Evolutionary conservation across 2,797 vertebrate species (phyloP).

Genomic region (Myotis vivesi): DNA sequence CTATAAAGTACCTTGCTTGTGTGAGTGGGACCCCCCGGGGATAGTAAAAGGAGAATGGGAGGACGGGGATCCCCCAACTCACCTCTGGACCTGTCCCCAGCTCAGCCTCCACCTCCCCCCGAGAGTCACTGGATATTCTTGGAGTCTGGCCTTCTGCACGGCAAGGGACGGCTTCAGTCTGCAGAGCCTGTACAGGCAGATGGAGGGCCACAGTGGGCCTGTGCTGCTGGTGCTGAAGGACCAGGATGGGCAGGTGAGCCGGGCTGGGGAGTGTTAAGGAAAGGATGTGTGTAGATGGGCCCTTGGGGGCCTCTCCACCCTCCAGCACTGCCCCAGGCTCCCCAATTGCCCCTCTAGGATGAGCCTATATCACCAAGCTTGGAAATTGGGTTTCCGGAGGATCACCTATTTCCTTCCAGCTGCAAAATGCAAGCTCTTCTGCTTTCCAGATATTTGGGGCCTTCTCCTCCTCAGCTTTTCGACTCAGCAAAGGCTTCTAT

Average conservation of each 20-base stretch:
- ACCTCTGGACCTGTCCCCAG: conserved; percentile 55
- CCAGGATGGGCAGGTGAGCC: conserved; percentile 76
- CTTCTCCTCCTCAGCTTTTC: conserved; percentile 80
- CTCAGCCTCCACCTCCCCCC: conserved; percentile 78
- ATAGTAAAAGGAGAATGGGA: not conserved
- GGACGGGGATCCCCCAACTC: fast-evolving
- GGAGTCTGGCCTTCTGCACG: conserved; percentile 78
- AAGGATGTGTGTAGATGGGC: too few species aligned
- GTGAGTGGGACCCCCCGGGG: not conserved
- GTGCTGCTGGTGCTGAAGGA: conserved; percentile 80
- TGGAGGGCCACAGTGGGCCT: conserved; percentile 60
- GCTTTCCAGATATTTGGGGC: conserved; percentile 81
- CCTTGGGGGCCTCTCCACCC: fast-evolving
- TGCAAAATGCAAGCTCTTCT: not conserved
- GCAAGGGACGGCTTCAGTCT: conserved; percentile 80
- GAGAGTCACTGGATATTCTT: conserved; percentile 61
- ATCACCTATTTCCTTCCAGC: not conserved
- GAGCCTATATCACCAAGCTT: not conserved
- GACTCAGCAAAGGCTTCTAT: conserved; percentile 81
- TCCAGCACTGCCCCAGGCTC: not conserved
- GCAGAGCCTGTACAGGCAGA: conserved; percentile 75
- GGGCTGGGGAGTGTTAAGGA: fast-evolving
- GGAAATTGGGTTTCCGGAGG: not conserved
- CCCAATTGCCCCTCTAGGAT: not conserved
- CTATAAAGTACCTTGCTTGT: not conserved